A percentile compares a stretch with the other conserved stretches of the same genome.
These are phyloP conservation scores for Cryptus armator DNA, from an alignment of 2,888 invertebrate species.

Conservation along the genomic window DNA sequence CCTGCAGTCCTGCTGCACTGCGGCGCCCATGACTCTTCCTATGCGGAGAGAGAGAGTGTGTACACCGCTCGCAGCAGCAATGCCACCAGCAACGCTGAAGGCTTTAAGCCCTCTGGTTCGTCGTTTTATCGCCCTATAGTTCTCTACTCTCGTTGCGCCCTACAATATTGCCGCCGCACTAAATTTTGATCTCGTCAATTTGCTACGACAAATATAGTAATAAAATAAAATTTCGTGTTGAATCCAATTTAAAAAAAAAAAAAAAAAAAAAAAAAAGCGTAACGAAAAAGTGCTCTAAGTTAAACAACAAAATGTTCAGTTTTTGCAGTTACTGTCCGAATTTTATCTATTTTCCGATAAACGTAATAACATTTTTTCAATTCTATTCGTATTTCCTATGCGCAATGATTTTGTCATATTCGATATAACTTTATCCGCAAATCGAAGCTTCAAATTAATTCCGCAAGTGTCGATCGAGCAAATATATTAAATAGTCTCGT, in stretches of 20 bases:
- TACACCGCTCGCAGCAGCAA: neutral
- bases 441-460: slow-evolving; percentile 56
- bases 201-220: neutral
- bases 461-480: slow-evolving; percentile 44
- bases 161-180: neutral
- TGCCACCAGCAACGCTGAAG: slow-evolving; percentile 17
- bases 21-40: slow-evolving; percentile 77
- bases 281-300: neutral
- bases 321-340: too few relatives aligned
- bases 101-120: slow-evolving; percentile 18
- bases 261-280: neutral
- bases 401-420: neutral
- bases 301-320: neutral
- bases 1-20: slow-evolving; percentile 79
- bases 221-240: neutral
- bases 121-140: slow-evolving; percentile 4
- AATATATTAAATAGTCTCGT: slow-evolving; percentile 62
- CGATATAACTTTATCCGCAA: neutral
- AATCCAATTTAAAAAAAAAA: neutral
- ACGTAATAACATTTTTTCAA: too few relatives aligned
- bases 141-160: neutral
- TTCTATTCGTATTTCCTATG: neutral
- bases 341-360: too few relatives aligned
- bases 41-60: slow-evolving; percentile 68
- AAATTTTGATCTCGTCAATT: neutral